phyloP scores from a whole-genome alignment of 2,888 invertebrate species.

The Nomada ferruginata region DNA sequence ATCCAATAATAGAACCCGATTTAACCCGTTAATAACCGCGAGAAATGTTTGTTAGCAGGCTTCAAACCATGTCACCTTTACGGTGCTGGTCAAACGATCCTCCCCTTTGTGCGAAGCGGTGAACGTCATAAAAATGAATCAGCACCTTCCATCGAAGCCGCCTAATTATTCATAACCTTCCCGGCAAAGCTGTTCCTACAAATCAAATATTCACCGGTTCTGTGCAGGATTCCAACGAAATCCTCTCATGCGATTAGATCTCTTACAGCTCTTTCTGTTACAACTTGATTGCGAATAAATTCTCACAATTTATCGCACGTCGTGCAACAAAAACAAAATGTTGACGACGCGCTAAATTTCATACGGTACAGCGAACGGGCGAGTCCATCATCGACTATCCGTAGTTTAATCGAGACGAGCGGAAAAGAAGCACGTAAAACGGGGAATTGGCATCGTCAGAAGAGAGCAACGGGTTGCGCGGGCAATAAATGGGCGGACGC shows the following conservation, averaged over 20 bases:
- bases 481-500: not conserved
- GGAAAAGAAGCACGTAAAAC: not conserved
- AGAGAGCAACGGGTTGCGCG: not conserved
- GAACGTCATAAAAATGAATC: conserved; percentile 24
- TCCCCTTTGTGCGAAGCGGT: not conserved
- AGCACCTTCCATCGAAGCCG: not conserved
- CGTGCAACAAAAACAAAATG: not conserved
- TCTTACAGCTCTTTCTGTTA: too few relatives aligned
- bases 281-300: too few relatives aligned
- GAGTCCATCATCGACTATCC: conserved; percentile 36
- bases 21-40: not conserved
- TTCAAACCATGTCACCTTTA: not conserved
- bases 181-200: conserved; percentile 38
- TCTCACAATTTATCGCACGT: too few relatives aligned
- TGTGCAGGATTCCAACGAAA: conserved; percentile 17
- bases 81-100: not conserved
- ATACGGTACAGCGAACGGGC: not conserved
- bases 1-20: conserved; percentile 8
- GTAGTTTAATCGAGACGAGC: not conserved
- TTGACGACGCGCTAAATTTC: conserved; percentile 8
- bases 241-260: not conserved
- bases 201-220: conserved; percentile 42
- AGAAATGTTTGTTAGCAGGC: not conserved
- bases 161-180: conserved; percentile 44
- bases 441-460: not conserved